Evolutionary conservation across 2,797 vertebrate genomes (phyloP), one percentile per base, ranked within the genome.

Genomic region (Varecia variegata): DNA sequence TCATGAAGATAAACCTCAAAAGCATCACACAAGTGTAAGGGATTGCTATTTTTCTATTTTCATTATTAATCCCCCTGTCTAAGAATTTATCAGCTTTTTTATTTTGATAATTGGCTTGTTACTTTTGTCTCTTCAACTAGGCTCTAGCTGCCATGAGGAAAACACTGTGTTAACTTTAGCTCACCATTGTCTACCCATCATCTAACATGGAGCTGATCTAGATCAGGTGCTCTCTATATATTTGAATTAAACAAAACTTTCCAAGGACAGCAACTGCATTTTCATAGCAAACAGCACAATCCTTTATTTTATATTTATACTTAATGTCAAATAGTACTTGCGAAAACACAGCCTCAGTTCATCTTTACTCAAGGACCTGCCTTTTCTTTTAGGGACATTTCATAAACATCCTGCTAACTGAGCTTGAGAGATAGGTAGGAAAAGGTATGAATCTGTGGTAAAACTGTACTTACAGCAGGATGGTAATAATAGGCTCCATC

Each of bases 401-500:
- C 43, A 32, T 90, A 95, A 94, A 79, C 50, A 92, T 93, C 20
- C 30, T 68, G 14, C 71, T 80, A 92, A 95, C 80, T 90, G 60
- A 97, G 21, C 5, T 5, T 21, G 84, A 5, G 73, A 81, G 25
- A 81, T 85, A 97, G 43, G 50, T 25, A 86, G 45, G 18, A 47
- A 97, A 65, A 94, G 45, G 32, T 68, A 15, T 83, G 52, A 68
- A 79, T 96, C 56, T 88, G 27, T 88, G 58, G 82, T 88, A 94
- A 98, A 95, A 82, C n/a, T 30, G 4, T 60, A 47, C 90, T 96
- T 88, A 40, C 11, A 74, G 79, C 83, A 94, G 27, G 27, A 74
- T 58, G 17, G 52, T 80, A 92, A 96, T 97, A 95, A 97, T 85
- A 95, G 88, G 30, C 8, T 93, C 60, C 56, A 82, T 90, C 45